A percentile compares a stretch with the other conserved stretches of the same genome.
Evolutionary conservation across 2,797 vertebrate genomes (phyloP).

Genomic region (Cyclopterus lumpus): DNA sequence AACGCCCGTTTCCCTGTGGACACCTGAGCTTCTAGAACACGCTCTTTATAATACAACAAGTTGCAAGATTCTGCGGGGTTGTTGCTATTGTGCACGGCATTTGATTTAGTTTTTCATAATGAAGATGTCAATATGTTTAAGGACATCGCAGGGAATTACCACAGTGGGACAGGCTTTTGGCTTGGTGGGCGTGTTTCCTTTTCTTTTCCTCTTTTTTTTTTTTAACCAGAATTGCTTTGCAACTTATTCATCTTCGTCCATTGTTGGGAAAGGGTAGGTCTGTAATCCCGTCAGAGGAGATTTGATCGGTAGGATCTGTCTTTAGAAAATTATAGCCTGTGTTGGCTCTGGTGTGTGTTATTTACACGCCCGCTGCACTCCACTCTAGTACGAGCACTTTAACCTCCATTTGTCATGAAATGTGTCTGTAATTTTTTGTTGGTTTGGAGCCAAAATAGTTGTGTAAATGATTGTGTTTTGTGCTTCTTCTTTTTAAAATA

Average conservation of each 20-base stretch:
- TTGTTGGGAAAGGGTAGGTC: slow-evolving; percentile 42
- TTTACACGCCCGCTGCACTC: neutral
- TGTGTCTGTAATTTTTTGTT: neutral
- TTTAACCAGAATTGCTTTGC: slow-evolving; percentile 21
- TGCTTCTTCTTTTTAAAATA: neutral
- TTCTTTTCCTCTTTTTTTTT: neutral
- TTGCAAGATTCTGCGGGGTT: slow-evolving; percentile 20
- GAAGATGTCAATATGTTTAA: slow-evolving; percentile 67
- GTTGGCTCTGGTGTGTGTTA: slow-evolving; percentile 12
- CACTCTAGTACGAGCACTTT: slow-evolving; percentile 1
- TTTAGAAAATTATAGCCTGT: slow-evolving; percentile 6
- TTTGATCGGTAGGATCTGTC: slow-evolving; percentile 38
- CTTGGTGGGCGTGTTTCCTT: neutral
- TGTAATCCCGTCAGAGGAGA: slow-evolving; percentile 67
- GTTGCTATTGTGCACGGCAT: slow-evolving; percentile 52
- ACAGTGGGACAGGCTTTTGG: slow-evolving; percentile 7
- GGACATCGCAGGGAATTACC: slow-evolving; percentile 35
- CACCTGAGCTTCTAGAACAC: slow-evolving; percentile 26
- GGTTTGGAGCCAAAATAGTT: neutral
- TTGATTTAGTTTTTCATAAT: slow-evolving; percentile 65
- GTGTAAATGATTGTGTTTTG: neutral
- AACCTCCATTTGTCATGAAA: neutral
- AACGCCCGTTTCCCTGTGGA: slow-evolving; percentile 26
- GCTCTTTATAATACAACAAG: slow-evolving; percentile 25
- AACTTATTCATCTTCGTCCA: slow-evolving; percentile 40